Base-by-base conservation (phyloP, 1,140 invertebrate species). In the Hesperophylax magnus region DNA sequence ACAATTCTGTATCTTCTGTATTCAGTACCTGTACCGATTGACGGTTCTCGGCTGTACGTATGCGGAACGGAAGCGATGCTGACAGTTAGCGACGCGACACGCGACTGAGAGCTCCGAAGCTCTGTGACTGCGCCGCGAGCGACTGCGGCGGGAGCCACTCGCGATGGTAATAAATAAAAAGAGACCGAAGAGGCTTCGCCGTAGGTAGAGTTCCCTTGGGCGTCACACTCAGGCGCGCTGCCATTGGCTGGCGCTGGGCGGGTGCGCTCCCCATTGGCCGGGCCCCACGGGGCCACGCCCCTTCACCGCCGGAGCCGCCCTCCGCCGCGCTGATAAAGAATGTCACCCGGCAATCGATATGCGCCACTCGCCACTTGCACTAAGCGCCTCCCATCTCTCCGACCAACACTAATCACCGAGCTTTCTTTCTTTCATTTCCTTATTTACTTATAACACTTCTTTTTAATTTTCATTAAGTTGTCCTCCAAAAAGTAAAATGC, bases 341-440 rank as follows among this genome's bases (percentile, higher is more conserved):
- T 91, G 91, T 92, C 91, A 91, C 91, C 89, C 85, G 88, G 87
- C 88, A 91, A 91, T 92, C 91, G 89, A 90, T 90, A 90, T 87
- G 85, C 79, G 82, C 75, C 65, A 69, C 72, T 67, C 56, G 60
- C 79, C 34, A 34, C 34, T 34, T 34, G 34, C 34, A 34, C 5
- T 34, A 34, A 69, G 74, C 79, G 47, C 78, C 67, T 54, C 78
- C 54, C 52, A 65, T 61, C 67, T 74, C 69, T 76, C 72, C 53
- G 17, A 56, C 56, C 71, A 52, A 39, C 72, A 76, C 72, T 76
- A 58, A 58, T 58, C 77, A 63, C 77, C 72, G 53, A n/a, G 72
- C 72, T 58, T 34, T 67, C 76, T 78, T 69, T 52, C 52, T 67
- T 78, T 69, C 24, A 65, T 67, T 69, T 53, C 47, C 63, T 78